Evolutionary conservation across 2,113 vertebrate species (phyloP).

Genomic region (Daphoenositta chrysoptera): DNA sequence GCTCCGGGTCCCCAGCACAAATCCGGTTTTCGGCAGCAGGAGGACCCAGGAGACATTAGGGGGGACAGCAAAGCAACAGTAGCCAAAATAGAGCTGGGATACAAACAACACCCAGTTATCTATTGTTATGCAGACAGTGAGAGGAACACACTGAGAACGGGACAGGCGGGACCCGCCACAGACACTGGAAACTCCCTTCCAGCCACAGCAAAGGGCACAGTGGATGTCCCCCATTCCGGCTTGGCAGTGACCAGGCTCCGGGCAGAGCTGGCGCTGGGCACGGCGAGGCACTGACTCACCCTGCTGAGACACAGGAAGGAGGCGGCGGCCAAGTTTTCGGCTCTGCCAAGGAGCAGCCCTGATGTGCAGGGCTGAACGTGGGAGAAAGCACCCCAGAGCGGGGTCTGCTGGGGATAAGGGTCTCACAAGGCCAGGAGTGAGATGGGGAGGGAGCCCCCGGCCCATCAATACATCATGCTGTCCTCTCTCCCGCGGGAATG

Average conservation of each 20-base stretch:
- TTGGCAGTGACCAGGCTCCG: background rate
- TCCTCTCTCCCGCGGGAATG: background rate
- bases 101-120: conserved; percentile 1
- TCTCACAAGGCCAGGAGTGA: background rate
- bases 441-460: background rate
- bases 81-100: background rate
- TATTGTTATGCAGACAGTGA: background rate
- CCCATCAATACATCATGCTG: background rate
- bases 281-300: conserved; percentile 36
- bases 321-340: background rate
- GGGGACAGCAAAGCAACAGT: background rate
- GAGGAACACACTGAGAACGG: background rate
- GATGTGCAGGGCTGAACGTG: background rate
- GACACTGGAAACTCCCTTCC: conserved; percentile 25
- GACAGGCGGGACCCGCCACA: background rate
- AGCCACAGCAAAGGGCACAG: background rate
- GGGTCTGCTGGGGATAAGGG: background rate
- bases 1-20: background rate
- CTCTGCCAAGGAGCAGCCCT: background rate
- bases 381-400: background rate
- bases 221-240: background rate
- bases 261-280: conserved; percentile 18
- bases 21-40: background rate
- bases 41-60: background rate
- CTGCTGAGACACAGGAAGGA: conserved; percentile 35